Evolutionary conservation across 2,888 invertebrate species (phyloP), one percentile per base, ranked within the genome.

Genomic region (Hypolimnas misippus): DNA sequence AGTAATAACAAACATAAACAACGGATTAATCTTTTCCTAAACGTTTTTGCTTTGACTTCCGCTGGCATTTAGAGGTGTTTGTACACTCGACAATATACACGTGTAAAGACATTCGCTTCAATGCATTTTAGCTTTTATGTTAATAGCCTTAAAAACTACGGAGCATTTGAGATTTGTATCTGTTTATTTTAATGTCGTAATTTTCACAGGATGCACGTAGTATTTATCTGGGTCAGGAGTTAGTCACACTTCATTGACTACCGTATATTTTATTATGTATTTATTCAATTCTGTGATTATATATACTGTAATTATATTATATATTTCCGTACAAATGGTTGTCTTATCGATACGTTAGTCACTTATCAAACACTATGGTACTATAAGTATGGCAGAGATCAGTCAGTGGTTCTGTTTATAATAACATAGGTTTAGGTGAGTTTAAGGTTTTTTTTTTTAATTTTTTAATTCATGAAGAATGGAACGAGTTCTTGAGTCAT

Each of bases 41-140:
- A 35, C 16, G 63, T 61, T 66, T 60, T 61, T 64, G 51, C 33
- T 40, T 50, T 31, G 54, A 54, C 62, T 68, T 70, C 66, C 65
- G 54, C 42, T 70, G 65, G 57, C 68, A 70, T 70, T 70, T 62
- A 52, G 46, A 38, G 31, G 6, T 6, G 4, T 42, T 61, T 53
- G 51, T 31, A 19, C 44, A 19, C 44, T 51, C 35, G 57, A 16
- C 12, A 12, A 19, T 33, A 10, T 33, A 35, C 44, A 44, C 25
- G 33, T 53, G 51, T 49, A 17, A 12, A 8, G n/a, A n/a, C n/a
- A n/a, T 10, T 46, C 12, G 44, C 14, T 49, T 60, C 38, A 60
- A 55, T 19, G 49, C 10, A 60, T 14, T 55, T 55, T 49, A 55
- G 54, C 29, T 49, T 55, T 55, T 55, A 49, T 46, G 10, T 17